Evolutionary conservation across 2,888 invertebrate genomes (phyloP).

Genomic region (Polymixis flavicincta): DNA sequence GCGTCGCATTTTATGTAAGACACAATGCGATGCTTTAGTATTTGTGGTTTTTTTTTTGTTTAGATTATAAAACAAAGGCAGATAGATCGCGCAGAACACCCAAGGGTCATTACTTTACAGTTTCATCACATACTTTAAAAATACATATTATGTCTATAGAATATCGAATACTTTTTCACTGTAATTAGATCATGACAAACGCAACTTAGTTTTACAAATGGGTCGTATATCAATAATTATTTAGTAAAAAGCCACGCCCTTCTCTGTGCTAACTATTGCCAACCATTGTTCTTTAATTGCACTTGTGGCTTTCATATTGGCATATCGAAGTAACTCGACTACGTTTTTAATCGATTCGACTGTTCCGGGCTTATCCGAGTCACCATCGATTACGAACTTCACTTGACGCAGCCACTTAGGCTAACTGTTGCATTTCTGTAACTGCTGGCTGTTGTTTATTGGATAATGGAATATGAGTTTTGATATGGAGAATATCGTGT

Average conservation of each 20-base stretch:
- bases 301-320: conserved; percentile 28
- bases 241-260: neutral
- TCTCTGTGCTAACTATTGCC: neutral
- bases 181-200: neutral
- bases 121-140: neutral
- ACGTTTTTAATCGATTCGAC: conserved; percentile 57
- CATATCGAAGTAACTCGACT: conserved; percentile 29
- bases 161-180: neutral
- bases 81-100: no score
- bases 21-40: no score
- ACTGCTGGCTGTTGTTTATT: conserved; percentile 7
- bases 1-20: no score
- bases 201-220: conserved; percentile 3
- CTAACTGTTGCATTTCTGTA: conserved; percentile 53
- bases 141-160: neutral
- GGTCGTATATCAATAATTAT: neutral
- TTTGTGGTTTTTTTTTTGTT: no score
- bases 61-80: no score
- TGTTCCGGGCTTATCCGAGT: conserved; percentile 50
- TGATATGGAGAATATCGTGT: neutral
- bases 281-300: conserved; percentile 34
- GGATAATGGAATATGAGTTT: neutral
- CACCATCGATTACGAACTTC: conserved; percentile 37
- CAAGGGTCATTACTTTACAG: neutral
- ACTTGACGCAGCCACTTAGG: conserved; percentile 26